phyloP scores from a whole-genome alignment of 2,113 vertebrate genomes.

The Psilopogon haemacephalus region DNA sequence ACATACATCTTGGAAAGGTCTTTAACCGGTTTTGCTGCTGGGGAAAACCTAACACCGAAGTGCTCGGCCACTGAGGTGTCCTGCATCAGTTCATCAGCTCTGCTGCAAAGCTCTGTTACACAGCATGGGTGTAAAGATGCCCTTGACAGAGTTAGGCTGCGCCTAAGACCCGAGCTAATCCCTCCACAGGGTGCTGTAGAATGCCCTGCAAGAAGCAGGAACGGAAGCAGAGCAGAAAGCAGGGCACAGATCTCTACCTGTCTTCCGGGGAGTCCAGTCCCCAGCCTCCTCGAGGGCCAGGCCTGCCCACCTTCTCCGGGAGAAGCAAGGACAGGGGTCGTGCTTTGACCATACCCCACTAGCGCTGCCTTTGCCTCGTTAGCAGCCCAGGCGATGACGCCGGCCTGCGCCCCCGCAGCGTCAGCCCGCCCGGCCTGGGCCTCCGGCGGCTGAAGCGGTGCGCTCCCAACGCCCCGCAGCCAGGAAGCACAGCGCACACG shows the following conservation, averaged over 20 bases:
- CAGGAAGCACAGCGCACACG: neutral
- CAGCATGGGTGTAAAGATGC: neutral
- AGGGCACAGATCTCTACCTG: accelerated
- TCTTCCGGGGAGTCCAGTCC: neutral
- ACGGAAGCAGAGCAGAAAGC: accelerated
- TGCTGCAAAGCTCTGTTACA: neutral
- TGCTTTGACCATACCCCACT: accelerated
- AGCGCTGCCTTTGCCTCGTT: accelerated
- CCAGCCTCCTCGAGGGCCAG: accelerated
- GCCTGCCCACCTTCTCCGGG: accelerated
- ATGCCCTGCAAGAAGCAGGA: accelerated
- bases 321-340: accelerated
- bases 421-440: accelerated
- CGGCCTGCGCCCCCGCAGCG: accelerated
- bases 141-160: neutral
- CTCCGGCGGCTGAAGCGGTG: neutral
- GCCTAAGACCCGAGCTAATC: neutral
- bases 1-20: neutral
- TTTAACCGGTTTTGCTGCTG: neutral
- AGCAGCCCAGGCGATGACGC: accelerated
- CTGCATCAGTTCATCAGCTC: conserved; percentile 18
- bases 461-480: too few species aligned
- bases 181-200: accelerated
- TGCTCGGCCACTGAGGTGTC: neutral
- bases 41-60: neutral